Conservation (phyloP, 2,888 invertebrate genomes). For the Drosophila incognita region DNA sequence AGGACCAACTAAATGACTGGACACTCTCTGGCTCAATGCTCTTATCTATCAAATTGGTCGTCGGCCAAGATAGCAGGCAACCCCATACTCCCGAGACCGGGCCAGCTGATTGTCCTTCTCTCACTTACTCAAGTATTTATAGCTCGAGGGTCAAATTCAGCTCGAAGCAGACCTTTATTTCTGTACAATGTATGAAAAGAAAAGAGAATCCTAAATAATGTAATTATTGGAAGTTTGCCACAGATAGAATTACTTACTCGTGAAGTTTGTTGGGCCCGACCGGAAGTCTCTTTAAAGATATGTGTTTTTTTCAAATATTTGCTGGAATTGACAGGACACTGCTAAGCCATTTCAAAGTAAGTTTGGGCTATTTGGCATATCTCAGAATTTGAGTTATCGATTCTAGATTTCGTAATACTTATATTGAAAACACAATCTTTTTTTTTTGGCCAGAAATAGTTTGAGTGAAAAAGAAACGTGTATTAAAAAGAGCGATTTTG, state of each 20-base stretch:
- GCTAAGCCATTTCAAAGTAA: background rate
- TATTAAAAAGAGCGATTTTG: background rate
- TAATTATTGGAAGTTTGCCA: slow-evolving; percentile 40
- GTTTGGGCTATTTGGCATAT: background rate
- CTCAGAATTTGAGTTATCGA: background rate
- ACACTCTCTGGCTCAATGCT: slow-evolving; percentile 54
- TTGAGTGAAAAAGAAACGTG: background rate
- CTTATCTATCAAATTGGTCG: slow-evolving; percentile 76
- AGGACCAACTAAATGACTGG: slow-evolving; percentile 32
- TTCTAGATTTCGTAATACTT: background rate
- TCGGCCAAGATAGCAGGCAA: slow-evolving; percentile 50
- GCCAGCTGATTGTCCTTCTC: slow-evolving; percentile 35
- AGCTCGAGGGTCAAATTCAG: slow-evolving; percentile 73
- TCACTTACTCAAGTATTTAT: slow-evolving; percentile 65
- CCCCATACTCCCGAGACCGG: background rate
- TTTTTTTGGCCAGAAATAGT: background rate
- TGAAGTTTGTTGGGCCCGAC: background rate
- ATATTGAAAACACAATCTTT: background rate
- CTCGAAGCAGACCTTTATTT: slow-evolving; percentile 57
- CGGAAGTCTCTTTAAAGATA: background rate
- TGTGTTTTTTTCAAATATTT: background rate
- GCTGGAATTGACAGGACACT: background rate
- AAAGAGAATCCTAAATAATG: slow-evolving; percentile 36
- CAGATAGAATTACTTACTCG: slow-evolving; percentile 4
- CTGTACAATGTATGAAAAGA: slow-evolving; percentile 24